Evolutionary conservation across 2,113 vertebrate species (phyloP), one percentile per base, ranked within the genome.

Genomic region (Rana temporaria): DNA sequence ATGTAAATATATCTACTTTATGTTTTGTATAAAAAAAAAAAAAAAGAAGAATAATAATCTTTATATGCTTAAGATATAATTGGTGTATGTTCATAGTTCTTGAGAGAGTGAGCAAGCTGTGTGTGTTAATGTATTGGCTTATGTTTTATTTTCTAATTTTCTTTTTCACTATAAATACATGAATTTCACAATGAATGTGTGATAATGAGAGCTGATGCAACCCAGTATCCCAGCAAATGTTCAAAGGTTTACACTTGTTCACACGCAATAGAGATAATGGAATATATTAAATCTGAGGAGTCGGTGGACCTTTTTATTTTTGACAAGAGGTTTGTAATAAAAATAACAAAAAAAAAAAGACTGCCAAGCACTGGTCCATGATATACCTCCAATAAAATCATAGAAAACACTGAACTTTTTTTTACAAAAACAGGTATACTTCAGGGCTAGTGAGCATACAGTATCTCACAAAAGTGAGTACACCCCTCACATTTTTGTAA

Each of bases 61-160:
- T 83, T 76, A 52, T 83, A 76, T 60, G 63, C 53, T 76, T 83
- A 22, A 57, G 30, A 76, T 72, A 83, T 72, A 83, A 83, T 83
- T 72, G 52, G 72, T 76, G 63, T 57, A 55, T 67, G 67, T 62
- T 57, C 15, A 55, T 60, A 65, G 71, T 22, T 60, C 76, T 74
- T 72, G 55, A 76, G 12, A 32, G 60, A 56, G 81, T 57, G 80
- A 59, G 20, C 48, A 55, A 75, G 22, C 18, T 48, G 17, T 38
- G 17, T 38, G 52, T 68, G 18, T 60, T 75, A 22, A 48, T 60
- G 32, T 75, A 57, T n/a, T 52, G 60, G 64, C 81, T 30, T 75
- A 16, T 16, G 14, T 42, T 73, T 75, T 62, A 42, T 38, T 67
- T n/a, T 42, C 68, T 34, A 19, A 22, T 52, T n/a, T n/a, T 38